A percentile compares a stretch with the other conserved stretches of the same genome.
These are phyloP conservation scores for Microctenopoma lineatum DNA, from an alignment of 2,797 vertebrate genomes.

Conservation along the genomic window DNA sequence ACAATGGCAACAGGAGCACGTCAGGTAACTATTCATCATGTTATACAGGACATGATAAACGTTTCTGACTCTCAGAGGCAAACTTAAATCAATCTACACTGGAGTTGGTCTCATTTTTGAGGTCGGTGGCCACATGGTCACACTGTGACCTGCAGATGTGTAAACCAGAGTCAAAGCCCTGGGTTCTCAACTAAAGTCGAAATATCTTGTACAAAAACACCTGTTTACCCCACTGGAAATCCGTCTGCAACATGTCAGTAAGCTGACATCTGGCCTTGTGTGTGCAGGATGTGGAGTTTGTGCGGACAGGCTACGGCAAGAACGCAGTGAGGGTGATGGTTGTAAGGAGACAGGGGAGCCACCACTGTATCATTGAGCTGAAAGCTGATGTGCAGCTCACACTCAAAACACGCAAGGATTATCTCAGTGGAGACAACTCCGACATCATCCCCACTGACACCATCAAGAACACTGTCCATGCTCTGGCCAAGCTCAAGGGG, in stretches of 20 bases:
- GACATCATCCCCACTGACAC: constrained; percentile 97
- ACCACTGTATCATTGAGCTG: constrained; percentile 89
- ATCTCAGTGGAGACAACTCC: constrained; percentile 89
- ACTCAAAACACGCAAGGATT: constrained; percentile 89
- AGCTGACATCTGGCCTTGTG: constrained; percentile 26
- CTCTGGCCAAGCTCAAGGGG: constrained; percentile 91
- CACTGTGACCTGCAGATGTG: not conserved
- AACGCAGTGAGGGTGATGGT: constrained; percentile 90
- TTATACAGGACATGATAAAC: no score
- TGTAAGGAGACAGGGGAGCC: constrained; percentile 84
- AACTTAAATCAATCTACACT: not conserved
- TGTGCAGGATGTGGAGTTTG: constrained; percentile 89
- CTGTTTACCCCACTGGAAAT: not conserved
- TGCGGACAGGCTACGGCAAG: constrained; percentile 93
- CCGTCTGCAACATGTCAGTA: not conserved
- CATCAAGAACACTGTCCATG: constrained; percentile 95
- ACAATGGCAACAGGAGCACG: constrained; percentile 65
- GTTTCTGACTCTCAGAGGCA: not conserved
- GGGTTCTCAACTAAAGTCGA: not conserved
- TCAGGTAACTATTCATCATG: constrained; percentile 64
- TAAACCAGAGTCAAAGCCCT: not conserved
- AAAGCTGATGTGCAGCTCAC: constrained; percentile 89
- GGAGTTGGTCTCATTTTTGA: constrained; percentile 8
- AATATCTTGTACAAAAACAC: not conserved
- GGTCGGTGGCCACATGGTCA: constrained; percentile 39